These are phyloP conservation scores for Thymelicus acteon DNA, from an alignment of 2,888 invertebrate species.

Conservation along the genomic window DNA sequence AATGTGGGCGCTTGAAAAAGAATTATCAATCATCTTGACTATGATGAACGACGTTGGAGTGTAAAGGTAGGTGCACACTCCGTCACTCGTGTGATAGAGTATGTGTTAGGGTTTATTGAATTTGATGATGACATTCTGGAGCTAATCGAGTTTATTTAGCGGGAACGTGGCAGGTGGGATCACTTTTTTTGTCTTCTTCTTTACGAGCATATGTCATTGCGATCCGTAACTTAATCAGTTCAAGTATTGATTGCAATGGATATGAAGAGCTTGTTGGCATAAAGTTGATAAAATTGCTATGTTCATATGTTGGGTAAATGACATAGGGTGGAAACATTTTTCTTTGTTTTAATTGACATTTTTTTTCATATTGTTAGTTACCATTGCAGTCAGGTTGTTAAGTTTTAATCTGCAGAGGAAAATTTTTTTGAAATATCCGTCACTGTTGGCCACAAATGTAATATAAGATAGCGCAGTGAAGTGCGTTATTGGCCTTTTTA, in stretches of 20 bases:
- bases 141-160: constrained; percentile 20
- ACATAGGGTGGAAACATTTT: too few species aligned
- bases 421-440: too few species aligned
- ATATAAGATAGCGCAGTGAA: too few species aligned
- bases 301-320: too few species aligned
- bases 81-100: constrained; percentile 40
- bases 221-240: not conserved
- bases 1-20: constrained; percentile 64
- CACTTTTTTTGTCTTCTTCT: not conserved
- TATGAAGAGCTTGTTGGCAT: too few species aligned
- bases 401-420: too few species aligned
- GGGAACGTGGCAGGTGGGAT: constrained; percentile 11
- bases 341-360: too few species aligned
- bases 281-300: too few species aligned
- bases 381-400: too few species aligned
- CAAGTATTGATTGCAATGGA: not conserved
- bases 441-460: too few species aligned
- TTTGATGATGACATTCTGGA: constrained; percentile 21
- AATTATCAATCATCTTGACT: constrained; percentile 79
- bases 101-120: constrained; percentile 44
- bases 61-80: constrained; percentile 50
- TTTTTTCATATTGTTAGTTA: too few species aligned
- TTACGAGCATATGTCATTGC: not conserved
- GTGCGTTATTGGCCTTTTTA: too few species aligned
- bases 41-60: constrained; percentile 63